Evolutionary conservation across 2,113 vertebrate species (phyloP).

Genomic region (Protomyctophum bolini): DNA sequence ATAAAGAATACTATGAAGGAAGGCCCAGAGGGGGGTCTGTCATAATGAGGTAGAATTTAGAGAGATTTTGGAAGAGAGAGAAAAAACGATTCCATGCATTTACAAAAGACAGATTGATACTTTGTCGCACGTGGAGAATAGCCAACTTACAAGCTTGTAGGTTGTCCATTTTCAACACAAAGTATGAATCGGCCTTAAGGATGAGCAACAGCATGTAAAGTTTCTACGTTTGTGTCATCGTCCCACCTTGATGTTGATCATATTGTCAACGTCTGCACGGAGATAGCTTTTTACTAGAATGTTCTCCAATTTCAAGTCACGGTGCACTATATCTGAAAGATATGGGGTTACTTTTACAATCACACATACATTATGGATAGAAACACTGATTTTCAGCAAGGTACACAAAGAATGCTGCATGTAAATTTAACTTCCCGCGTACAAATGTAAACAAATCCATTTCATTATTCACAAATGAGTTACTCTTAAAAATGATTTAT

Average conservation of each 20-base stretch:
- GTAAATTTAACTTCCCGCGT: too few relatives aligned
- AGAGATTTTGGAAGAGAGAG: slow-evolving; percentile 7
- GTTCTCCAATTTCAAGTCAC: slow-evolving; percentile 91
- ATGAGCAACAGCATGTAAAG: slow-evolving; percentile 22
- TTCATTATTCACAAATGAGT: too few relatives aligned
- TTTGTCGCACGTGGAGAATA: too few relatives aligned
- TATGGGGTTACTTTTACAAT: slow-evolving; percentile 1
- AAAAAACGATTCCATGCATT: neutral
- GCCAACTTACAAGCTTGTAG: too few relatives aligned
- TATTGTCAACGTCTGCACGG: slow-evolving; percentile 71
- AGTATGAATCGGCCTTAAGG: neutral
- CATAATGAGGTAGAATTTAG: slow-evolving; percentile 62
- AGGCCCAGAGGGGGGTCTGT: slow-evolving; percentile 47
- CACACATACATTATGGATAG: too few relatives aligned
- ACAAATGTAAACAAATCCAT: too few relatives aligned
- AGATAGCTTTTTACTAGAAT: slow-evolving; percentile 88
- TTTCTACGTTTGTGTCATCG: slow-evolving; percentile 20
- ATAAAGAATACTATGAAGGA: slow-evolving; percentile 44
- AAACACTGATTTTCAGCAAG: too few relatives aligned
- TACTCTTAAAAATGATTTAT: too few relatives aligned
- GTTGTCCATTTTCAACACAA: too few relatives aligned
- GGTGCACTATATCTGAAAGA: slow-evolving; percentile 84
- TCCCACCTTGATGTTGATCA: slow-evolving; percentile 88
- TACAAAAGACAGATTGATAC: too few relatives aligned
- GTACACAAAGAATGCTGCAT: too few relatives aligned